Conservation (phyloP, 2,797 vertebrate genomes). For the Amphiprion clarkii region DNA sequence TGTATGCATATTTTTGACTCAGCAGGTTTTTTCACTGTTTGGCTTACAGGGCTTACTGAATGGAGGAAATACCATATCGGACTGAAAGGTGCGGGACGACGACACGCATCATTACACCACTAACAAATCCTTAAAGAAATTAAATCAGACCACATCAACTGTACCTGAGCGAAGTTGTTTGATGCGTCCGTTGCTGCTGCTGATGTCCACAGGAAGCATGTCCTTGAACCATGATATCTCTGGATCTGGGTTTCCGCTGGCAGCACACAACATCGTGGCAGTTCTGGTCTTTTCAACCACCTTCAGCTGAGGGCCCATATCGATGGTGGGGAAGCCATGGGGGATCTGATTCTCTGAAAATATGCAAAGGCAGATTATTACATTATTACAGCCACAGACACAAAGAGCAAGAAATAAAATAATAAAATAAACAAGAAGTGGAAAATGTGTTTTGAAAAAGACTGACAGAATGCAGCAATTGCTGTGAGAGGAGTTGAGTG, state of each 20-base stretch:
- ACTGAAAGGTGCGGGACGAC: no score
- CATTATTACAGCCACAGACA: constrained; percentile 4
- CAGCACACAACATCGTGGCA: constrained; percentile 96
- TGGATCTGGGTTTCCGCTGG: constrained; percentile 95
- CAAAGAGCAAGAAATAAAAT: neutral
- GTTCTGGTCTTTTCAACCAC: constrained; percentile 96
- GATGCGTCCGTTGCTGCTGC: constrained; percentile 94
- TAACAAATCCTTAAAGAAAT: constrained; percentile 8
- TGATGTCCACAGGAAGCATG: constrained; percentile 95
- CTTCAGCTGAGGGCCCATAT: constrained; percentile 98
- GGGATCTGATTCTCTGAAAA: constrained; percentile 93
- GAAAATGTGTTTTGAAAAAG: constrained; percentile 23
- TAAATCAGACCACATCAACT: constrained; percentile 26
- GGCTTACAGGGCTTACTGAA: no score
- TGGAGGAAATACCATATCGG: no score
- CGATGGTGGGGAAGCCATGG: constrained; percentile 94
- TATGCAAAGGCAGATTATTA: constrained; percentile 7
- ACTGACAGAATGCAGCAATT: constrained; percentile 35
- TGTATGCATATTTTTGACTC: no score
- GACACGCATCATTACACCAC: no score
- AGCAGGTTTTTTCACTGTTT: no score
- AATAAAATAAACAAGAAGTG: constrained; percentile 2
- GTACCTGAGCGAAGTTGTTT: constrained; percentile 98
- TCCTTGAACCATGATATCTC: constrained; percentile 99
- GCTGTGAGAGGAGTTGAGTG: constrained; percentile 45